Evolutionary conservation across 35 echinoderm and acorn worm species (phyloP).

Genomic region (Eucidaris tribuloides): DNA sequence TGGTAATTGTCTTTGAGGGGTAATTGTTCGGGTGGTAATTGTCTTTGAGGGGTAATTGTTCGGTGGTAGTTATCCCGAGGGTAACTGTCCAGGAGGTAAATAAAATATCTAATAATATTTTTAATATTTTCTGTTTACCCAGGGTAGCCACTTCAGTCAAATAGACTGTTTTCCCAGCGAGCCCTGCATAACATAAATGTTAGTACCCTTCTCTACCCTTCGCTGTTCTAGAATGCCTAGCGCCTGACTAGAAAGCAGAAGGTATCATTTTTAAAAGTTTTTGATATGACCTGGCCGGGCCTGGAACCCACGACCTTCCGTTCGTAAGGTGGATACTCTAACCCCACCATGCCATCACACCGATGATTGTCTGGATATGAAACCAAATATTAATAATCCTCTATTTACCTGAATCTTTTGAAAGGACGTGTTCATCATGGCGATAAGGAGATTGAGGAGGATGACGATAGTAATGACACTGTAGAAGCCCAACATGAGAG

Average conservation of each 20-base stretch:
- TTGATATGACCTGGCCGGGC: neutral
- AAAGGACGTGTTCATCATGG: slow-evolving; percentile 98
- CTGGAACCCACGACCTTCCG: neutral
- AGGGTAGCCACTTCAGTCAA: too few species aligned
- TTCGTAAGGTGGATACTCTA: neutral
- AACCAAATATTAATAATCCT: neutral
- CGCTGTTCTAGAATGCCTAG: neutral
- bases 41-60: too few species aligned
- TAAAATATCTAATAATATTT: too few species aligned
- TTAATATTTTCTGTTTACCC: too few species aligned
- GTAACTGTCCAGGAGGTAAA: too few species aligned
- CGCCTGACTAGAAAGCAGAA: neutral
- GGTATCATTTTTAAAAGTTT: neutral
- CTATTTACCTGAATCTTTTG: slow-evolving; percentile 91
- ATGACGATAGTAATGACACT: slow-evolving; percentile 84
- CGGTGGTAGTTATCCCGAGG: too few species aligned
- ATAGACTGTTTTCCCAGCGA: too few species aligned
- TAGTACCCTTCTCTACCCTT: too few species aligned
- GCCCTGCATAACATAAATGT: too few species aligned
- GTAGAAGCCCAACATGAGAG: slow-evolving; percentile 81
- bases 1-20: too few species aligned
- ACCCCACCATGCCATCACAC: neutral
- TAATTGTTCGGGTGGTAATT: too few species aligned
- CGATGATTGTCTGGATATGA: neutral
- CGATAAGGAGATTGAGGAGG: slow-evolving; percentile 90